Evolutionary conservation across 2,113 vertebrate genomes (phyloP).

Genomic region (Prinia subflava): DNA sequence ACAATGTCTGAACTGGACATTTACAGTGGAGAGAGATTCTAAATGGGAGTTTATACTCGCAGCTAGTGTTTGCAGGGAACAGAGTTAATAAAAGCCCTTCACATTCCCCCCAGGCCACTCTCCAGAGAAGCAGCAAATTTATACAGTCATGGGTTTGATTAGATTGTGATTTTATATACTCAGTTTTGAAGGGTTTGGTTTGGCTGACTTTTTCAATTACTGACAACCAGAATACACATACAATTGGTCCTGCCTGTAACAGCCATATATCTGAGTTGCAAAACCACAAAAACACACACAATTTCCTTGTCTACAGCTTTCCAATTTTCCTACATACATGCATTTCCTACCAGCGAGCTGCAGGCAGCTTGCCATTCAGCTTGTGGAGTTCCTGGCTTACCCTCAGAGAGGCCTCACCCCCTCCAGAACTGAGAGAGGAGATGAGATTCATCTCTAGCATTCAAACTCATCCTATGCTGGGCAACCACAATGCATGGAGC

Average conservation of each 20-base stretch:
- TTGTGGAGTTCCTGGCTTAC: neutral
- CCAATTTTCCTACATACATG: neutral
- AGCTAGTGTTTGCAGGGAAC: neutral
- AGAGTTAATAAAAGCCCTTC: neutral
- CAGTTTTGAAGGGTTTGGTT: neutral
- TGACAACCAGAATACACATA: neutral
- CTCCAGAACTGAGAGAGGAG: neutral
- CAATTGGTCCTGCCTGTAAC: neutral
- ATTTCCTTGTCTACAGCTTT: conserved; percentile 24
- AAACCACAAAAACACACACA: neutral
- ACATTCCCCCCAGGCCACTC: neutral
- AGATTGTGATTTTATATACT: conserved; percentile 3
- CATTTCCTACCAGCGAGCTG: neutral
- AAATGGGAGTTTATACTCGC: neutral
- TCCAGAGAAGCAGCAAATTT: neutral
- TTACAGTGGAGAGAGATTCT: neutral
- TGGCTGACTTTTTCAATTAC: conserved; percentile 9
- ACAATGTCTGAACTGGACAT: neutral
- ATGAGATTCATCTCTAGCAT: neutral
- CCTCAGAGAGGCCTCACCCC: neutral
- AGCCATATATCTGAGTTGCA: neutral
- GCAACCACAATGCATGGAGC: neutral
- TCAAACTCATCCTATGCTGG: neutral
- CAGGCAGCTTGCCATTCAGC: conserved; percentile 17
- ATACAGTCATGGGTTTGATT: conserved; percentile 2